phyloP scores from a whole-genome alignment of 2,888 invertebrate species.

The Lasioglossum vierecki region DNA sequence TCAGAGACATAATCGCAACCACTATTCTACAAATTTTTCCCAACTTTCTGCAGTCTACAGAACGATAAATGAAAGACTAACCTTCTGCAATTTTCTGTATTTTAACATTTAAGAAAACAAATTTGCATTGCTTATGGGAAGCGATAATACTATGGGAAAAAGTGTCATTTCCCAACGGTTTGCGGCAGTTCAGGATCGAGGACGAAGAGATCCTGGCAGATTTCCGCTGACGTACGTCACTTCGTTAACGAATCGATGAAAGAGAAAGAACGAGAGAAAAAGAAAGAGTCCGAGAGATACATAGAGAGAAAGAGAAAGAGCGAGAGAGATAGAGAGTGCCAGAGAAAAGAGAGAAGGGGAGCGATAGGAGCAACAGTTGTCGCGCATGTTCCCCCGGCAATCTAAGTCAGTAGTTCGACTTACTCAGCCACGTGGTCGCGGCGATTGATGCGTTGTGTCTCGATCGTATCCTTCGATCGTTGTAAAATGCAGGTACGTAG shows the following conservation, averaged over 20 bases:
- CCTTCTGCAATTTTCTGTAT: background rate
- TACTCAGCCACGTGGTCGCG: conserved; percentile 81
- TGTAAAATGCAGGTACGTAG: conserved; percentile 60
- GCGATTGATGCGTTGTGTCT: conserved; percentile 55
- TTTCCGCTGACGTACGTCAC: background rate
- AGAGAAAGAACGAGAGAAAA: background rate
- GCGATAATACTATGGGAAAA: background rate
- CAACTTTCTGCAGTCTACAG: background rate
- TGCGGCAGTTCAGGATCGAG: background rate
- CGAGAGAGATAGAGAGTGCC: background rate
- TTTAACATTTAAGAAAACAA: background rate
- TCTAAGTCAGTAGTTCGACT: conserved; percentile 70
- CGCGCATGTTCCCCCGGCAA: conserved; percentile 5
- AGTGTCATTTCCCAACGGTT: background rate
- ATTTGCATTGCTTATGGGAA: background rate
- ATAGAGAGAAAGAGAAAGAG: background rate
- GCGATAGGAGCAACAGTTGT: background rate
- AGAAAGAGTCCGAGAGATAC: background rate
- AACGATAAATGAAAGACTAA: background rate
- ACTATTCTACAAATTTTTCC: too few relatives aligned
- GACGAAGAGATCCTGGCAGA: background rate
- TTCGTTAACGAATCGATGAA: background rate
- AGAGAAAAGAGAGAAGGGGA: conserved; percentile 1
- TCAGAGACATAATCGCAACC: background rate
- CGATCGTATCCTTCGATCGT: conserved; percentile 64